Evolutionary conservation across 2,113 vertebrate genomes (phyloP).

Genomic region (Anarhynchus alexandrinus): DNA sequence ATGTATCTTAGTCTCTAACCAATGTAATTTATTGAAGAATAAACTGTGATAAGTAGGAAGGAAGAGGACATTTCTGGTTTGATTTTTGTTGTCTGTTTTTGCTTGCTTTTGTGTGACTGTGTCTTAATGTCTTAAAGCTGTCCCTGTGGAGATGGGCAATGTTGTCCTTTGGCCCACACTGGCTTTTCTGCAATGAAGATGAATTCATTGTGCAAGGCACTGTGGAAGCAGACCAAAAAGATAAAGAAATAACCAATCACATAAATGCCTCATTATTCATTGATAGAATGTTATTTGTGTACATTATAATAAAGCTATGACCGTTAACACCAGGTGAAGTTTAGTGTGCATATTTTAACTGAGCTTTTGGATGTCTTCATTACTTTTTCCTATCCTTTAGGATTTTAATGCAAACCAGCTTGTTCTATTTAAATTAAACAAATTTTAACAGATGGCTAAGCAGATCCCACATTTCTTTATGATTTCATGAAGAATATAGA

Average conservation of each 20-base stretch:
- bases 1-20: neutral
- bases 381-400: neutral
- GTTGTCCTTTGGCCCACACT: neutral
- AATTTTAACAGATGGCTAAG: neutral
- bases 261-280: neutral
- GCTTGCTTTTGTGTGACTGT: neutral
- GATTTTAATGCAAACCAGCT: neutral
- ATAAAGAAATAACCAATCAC: neutral
- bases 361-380: neutral
- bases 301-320: neutral
- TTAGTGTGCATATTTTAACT: neutral
- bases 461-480: neutral
- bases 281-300: neutral
- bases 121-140: neutral
- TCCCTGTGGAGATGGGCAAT: neutral
- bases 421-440: neutral
- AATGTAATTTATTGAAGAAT: neutral
- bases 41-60: neutral
- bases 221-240: neutral
- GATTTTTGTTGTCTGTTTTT: neutral
- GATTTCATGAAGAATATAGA: neutral
- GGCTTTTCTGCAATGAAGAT: neutral
- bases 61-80: neutral
- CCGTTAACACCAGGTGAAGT: neutral
- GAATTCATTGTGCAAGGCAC: neutral